Evolutionary conservation across 2,888 invertebrate species (phyloP).

Genomic region (Macrostomum cliftonense): DNA sequence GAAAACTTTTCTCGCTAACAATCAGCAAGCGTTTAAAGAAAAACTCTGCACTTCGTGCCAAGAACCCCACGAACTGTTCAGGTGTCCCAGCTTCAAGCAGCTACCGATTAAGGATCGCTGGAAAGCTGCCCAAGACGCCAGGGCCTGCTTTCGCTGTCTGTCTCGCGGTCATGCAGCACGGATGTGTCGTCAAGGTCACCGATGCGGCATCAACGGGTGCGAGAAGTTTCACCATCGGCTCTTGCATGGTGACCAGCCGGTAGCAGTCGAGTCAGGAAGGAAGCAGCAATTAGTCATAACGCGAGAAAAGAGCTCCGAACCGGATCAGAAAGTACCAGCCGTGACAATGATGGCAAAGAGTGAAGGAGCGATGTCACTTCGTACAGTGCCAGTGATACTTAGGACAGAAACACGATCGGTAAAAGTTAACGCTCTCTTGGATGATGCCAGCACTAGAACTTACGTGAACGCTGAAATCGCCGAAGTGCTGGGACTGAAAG

Average conservation of each 20-base stretch:
- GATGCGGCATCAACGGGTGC: conserved; percentile 5
- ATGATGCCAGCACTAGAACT: conserved; percentile 5
- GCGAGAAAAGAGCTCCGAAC: not conserved
- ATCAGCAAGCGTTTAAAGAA: not conserved
- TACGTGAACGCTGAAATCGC: conserved; percentile 4
- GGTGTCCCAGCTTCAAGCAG: conserved; percentile 6
- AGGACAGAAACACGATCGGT: too few relatives aligned
- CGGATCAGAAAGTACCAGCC: not conserved
- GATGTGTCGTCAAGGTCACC: not conserved
- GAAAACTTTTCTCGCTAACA: not conserved
- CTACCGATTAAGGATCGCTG: conserved; percentile 3
- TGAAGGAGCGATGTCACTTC: not conserved
- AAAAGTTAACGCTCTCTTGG: conserved; percentile 1
- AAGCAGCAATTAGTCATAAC: not conserved
- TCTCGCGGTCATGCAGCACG: conserved; percentile 2
- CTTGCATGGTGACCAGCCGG: not conserved
- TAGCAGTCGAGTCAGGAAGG: not conserved
- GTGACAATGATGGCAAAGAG: not conserved
- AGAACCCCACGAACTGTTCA: conserved; percentile 2
- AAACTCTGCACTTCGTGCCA: not conserved
- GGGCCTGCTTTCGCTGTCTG: conserved; percentile 7
- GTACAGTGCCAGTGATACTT: too few relatives aligned
- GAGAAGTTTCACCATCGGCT: conserved; percentile 6
- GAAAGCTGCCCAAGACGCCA: conserved; percentile 4
- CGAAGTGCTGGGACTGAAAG: not conserved